Evolutionary conservation across 2,113 vertebrate genomes (phyloP).

Genomic region (Petrocephalus zakoni): DNA sequence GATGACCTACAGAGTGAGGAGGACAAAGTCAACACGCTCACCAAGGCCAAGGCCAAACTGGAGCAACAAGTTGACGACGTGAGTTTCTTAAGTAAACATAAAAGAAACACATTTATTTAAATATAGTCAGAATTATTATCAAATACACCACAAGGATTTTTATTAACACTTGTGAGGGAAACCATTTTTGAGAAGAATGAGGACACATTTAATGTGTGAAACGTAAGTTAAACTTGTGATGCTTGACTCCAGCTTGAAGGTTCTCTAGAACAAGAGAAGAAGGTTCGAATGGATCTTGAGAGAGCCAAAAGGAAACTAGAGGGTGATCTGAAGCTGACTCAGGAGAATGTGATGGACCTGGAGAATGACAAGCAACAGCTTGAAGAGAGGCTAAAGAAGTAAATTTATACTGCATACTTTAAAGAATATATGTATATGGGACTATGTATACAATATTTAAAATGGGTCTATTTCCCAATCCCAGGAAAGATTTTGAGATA

Average conservation of each 20-base stretch:
- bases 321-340: constrained; percentile 47
- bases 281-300: constrained; percentile 28
- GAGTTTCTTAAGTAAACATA: constrained; percentile 12
- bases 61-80: constrained; percentile 52
- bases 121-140: background rate
- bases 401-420: background rate
- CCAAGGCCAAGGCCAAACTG: constrained; percentile 51
- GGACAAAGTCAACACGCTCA: constrained; percentile 58
- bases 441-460: background rate
- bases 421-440: background rate
- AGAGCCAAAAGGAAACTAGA: constrained; percentile 44
- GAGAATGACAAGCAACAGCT: constrained; percentile 56
- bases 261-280: constrained; percentile 39
- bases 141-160: background rate
- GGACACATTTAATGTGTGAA: background rate
- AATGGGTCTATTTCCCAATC: background rate
- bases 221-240: background rate
- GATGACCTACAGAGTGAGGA: constrained; percentile 49
- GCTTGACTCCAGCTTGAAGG: constrained; percentile 30
- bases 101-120: background rate
- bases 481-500: constrained; percentile 56
- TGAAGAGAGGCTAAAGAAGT: constrained; percentile 55
- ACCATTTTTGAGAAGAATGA: background rate
- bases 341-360: constrained; percentile 51
- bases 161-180: background rate